A percentile compares a stretch with the other conserved stretches of the same genome.
Evolutionary conservation across 2,113 vertebrate species (phyloP).

Genomic region (Labeo catla): DNA sequence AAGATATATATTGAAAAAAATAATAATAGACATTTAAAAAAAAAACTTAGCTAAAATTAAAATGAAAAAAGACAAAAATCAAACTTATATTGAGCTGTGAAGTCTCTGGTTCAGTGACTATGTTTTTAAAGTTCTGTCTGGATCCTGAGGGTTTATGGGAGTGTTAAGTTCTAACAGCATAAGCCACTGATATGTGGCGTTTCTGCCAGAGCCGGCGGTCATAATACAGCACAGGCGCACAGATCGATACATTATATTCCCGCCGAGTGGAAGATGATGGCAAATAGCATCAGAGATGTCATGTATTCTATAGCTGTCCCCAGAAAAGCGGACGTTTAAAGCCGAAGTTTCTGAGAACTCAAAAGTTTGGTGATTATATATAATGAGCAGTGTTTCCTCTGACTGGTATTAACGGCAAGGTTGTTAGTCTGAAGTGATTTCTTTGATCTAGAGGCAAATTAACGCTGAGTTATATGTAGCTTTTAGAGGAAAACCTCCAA

Average conservation of each 20-base stretch:
- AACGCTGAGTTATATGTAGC: conserved; percentile 12
- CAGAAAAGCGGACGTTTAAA: not conserved
- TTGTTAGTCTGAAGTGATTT: conserved; percentile 3
- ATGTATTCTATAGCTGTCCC: not conserved
- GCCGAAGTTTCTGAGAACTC: not conserved
- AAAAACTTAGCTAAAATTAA: not conserved
- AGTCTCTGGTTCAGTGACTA: not conserved
- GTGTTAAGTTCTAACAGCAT: conserved; percentile 12
- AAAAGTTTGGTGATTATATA: conserved; percentile 27
- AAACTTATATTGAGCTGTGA: not conserved
- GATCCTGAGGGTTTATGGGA: not conserved
- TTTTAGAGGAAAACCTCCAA: conserved; percentile 20
- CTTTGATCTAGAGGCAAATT: conserved; percentile 23
- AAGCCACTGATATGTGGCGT: not conserved
- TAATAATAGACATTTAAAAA: no score
- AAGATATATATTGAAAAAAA: no score
- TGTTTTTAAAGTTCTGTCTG: not conserved
- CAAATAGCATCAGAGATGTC: not conserved
- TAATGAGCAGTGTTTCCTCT: conserved; percentile 28
- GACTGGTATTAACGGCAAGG: not conserved
- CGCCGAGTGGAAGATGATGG: not conserved
- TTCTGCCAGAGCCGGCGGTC: not conserved
- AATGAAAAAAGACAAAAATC: not conserved
- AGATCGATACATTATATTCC: conserved; percentile 15
- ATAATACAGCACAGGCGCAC: not conserved